A percentile compares a stretch with the other conserved stretches of the same genome.
Conservation (phyloP, 1,140 invertebrate genomes). For the Chymomyza costata region DNA sequence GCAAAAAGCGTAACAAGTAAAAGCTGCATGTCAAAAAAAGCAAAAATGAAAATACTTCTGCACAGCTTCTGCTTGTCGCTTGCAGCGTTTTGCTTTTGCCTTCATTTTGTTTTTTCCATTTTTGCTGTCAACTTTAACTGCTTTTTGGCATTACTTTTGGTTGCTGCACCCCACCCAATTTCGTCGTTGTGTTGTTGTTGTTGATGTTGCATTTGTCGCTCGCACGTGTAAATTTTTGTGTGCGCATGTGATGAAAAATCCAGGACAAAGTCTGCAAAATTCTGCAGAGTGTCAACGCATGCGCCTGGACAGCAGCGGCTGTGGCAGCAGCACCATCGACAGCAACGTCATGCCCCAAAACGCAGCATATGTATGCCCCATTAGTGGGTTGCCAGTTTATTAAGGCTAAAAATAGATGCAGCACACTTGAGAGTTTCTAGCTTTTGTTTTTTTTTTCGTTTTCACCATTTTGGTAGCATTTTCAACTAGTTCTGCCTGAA, state of each 20-base stretch:
- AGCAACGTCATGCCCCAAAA: no score
- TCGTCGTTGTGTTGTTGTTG: slow-evolving; percentile 16
- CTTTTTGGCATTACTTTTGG: no score
- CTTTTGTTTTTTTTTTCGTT: slow-evolving; percentile 14
- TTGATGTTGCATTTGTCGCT: slow-evolving; percentile 30
- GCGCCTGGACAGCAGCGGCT: slow-evolving; percentile 20
- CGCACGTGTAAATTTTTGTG: slow-evolving; percentile 48
- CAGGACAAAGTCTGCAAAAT: slow-evolving; percentile 58
- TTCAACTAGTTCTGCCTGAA: slow-evolving; percentile 8
- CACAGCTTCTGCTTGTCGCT: background rate
- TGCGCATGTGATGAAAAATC: slow-evolving; percentile 67
- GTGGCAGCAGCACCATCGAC: no score
- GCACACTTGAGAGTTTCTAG: slow-evolving; percentile 13
- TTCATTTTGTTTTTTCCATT: slow-evolving; percentile 2
- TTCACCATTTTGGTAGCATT: slow-evolving; percentile 14
- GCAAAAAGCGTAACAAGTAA: slow-evolving; percentile 58
- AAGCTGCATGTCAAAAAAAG: no score
- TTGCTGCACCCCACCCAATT: no score
- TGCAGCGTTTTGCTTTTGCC: slow-evolving; percentile 7
- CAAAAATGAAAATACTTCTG: slow-evolving; percentile 13
- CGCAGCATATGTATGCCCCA: no score
- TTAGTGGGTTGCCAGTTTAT: no score
- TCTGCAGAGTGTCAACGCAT: slow-evolving; percentile 27
- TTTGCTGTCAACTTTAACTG: no score
- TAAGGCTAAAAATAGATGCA: slow-evolving; percentile 39